Percentiles rank a stretch among this genome's conserved stretches.
phyloP scores from a whole-genome alignment of 2,888 invertebrate species.

The Eutolmus rufibarbis region DNA sequence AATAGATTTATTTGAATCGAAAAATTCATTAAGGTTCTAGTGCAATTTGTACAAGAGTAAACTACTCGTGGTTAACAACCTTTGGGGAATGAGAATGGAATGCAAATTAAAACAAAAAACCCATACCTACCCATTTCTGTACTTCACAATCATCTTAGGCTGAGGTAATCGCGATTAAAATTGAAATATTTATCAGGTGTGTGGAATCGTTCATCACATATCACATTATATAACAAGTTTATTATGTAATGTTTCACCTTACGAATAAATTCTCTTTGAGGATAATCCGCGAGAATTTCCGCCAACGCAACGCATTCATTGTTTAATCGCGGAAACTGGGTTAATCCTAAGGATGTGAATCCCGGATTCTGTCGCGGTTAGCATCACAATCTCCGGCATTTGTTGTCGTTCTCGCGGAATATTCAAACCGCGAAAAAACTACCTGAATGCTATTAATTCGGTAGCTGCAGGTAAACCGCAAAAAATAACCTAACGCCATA shows the following conservation, averaged over 20 bases:
- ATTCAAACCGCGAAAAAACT: neutral
- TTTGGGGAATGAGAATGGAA: neutral
- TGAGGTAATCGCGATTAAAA: neutral
- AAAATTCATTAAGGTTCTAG: neutral
- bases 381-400: neutral
- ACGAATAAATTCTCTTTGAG: neutral
- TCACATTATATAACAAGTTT: neutral
- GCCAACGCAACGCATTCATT: neutral
- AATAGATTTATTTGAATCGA: neutral
- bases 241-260: neutral
- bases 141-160: neutral
- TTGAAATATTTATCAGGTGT: neutral
- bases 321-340: neutral
- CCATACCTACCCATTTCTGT: neutral
- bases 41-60: neutral
- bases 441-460: neutral
- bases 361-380: neutral
- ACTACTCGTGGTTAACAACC: neutral
- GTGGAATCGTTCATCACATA: neutral
- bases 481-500: neutral
- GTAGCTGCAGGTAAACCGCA: neutral
- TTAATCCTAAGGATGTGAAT: neutral
- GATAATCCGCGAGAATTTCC: neutral
- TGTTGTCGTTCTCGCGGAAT: neutral
- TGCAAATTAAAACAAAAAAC: neutral